Evolutionary conservation across 2,113 vertebrate genomes (phyloP).

Genomic region (Polyodon spathula): DNA sequence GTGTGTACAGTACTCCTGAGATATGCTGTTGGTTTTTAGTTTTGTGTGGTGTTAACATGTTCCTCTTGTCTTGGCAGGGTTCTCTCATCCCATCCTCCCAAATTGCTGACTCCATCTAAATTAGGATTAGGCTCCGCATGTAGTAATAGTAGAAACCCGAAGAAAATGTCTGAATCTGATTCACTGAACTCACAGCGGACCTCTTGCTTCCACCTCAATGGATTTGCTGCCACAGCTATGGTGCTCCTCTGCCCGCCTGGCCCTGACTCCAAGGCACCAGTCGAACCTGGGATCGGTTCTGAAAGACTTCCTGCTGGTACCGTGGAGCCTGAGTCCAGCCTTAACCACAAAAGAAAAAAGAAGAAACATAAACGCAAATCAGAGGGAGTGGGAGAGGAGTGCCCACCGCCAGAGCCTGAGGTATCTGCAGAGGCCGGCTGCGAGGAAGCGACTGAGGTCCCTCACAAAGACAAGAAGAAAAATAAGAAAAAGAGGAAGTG

Average conservation of each 20-base stretch:
- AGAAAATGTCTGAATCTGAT: slow-evolving; percentile 29
- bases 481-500: slow-evolving; percentile 20
- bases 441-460: background rate
- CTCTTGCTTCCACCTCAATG: slow-evolving; percentile 34
- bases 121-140: slow-evolving; percentile 31
- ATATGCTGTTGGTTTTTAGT: background rate
- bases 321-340: slow-evolving; percentile 34
- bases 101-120: slow-evolving; percentile 36
- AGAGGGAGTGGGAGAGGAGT: slow-evolving; percentile 30
- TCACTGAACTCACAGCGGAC: slow-evolving; percentile 23
- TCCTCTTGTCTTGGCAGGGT: slow-evolving; percentile 39
- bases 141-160: slow-evolving; percentile 35
- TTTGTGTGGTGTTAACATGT: background rate
- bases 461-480: slow-evolving; percentile 38
- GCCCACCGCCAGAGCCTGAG: background rate
- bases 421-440: background rate
- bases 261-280: background rate
- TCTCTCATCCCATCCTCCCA: slow-evolving; percentile 47
- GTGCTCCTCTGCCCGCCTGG: background rate
- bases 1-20: background rate
- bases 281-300: background rate
- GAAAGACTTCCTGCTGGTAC: slow-evolving; percentile 28
- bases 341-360: slow-evolving; percentile 33
- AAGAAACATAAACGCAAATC: slow-evolving; percentile 51
- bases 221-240: slow-evolving; percentile 13